Evolutionary conservation across 1,140 invertebrate species (phyloP), one percentile per base, ranked within the genome.

Genomic region (Drosophila paulistorum): DNA sequence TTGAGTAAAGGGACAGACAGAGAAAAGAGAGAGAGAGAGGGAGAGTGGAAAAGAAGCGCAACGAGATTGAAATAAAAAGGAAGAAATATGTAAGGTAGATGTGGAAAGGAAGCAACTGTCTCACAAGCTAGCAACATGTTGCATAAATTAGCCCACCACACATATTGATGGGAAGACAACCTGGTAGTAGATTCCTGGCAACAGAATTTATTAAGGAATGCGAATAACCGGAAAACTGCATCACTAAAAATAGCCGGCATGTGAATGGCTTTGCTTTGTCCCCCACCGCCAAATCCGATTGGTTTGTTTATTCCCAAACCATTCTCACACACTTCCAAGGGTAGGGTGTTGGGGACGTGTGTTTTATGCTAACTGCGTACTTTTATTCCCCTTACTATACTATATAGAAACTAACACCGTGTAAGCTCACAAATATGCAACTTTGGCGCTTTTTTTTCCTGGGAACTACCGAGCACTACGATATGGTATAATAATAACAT

Each of bases 21-120:
- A 51, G 45, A 17, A 1, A 17, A 23, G 45, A 23, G 5, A 48
- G 7, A 48, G 13, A 9, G 13, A 20, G 20, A 20, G 17, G 10
- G 2, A 48, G 35, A 17, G 17, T 17, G 45, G 9, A 3, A 3
- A 2, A 51, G 17, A 51, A 13, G 11, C 13, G 23, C 10, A 5
- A 26, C 10, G 41, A 39, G 41, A 20, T 7, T 13, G 13, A 63
- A 63, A 63, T 35, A 45, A 65, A 63, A 63, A 63, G 42, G 39
- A 63, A 45, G 26, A 48, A 63, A 59, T 37, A 59, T 59, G 57
- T 35, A 6, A 17, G 35, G 33, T 37, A 20, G 57, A 59, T 45
- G 39, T 30, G 26, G 17, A 48, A 65, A 65, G 63, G 63, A 65
- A 65, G 30, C 63, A 65, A 65, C 26, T 54, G 63, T 65, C 63